Percentiles rank a stretch among this genome's conserved stretches.
These are phyloP conservation scores for Xestobium rufovillosum DNA, from an alignment of 2,888 invertebrate genomes.

Conservation along the genomic window DNA sequence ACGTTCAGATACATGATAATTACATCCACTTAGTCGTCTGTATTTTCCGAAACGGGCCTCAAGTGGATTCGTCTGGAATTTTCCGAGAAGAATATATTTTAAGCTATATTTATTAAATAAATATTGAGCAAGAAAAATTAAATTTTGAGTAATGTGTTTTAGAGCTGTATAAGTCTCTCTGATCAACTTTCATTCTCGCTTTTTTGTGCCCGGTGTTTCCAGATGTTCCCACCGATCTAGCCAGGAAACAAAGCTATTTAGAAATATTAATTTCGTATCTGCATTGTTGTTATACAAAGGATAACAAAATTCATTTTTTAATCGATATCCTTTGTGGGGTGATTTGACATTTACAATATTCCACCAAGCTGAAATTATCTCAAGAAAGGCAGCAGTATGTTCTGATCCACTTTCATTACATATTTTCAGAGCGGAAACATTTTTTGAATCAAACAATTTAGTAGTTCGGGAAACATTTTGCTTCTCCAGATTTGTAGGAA, in stretches of 20 bases:
- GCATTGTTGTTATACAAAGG: conserved; percentile 1
- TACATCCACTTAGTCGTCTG: conserved; percentile 1
- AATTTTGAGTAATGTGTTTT: conserved; percentile 1
- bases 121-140: not conserved
- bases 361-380: too few relatives aligned
- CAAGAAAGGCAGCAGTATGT: too few relatives aligned
- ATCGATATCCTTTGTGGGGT: not conserved
- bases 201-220: conserved; percentile 2
- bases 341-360: not conserved
- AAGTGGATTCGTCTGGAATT: conserved; percentile 1
- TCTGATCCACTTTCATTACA: too few relatives aligned
- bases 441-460: too few relatives aligned
- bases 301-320: conserved; percentile 2
- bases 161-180: conserved; percentile 1
- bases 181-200: not conserved
- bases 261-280: conserved; percentile 1
- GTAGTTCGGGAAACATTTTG: too few relatives aligned
- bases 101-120: not conserved
- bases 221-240: conserved; percentile 2
- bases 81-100: conserved; percentile 2
- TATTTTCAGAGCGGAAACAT: too few relatives aligned
- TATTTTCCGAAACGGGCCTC: conserved; percentile 1
- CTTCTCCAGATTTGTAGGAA: too few relatives aligned
- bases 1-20: not conserved
- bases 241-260: conserved; percentile 1